Conservation (phyloP, 2,113 vertebrate genomes). For the Craseonycteris thonglongyai region DNA sequence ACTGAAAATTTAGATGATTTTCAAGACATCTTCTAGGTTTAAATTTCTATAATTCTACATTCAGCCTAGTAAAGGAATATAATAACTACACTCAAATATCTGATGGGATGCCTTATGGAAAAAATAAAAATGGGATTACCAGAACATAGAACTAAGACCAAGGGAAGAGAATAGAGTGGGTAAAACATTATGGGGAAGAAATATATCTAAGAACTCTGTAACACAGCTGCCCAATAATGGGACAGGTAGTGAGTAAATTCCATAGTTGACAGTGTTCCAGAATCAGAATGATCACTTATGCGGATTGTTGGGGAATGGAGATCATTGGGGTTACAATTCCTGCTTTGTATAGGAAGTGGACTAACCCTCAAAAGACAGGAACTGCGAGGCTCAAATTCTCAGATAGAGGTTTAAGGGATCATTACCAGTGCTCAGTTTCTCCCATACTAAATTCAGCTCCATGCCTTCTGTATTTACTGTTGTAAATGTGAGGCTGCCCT, state of each 20-base stretch:
- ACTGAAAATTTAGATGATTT: not conserved
- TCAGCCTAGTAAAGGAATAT: not conserved
- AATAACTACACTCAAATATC: not conserved
- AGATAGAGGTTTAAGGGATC: not conserved
- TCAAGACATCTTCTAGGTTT: not conserved
- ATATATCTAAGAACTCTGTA: conserved; percentile 1
- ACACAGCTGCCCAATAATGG: not conserved
- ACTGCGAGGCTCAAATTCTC: not conserved
- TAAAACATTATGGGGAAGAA: not conserved
- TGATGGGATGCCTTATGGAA: not conserved
- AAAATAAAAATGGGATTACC: not conserved
- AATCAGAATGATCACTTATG: not conserved
- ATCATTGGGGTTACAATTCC: not conserved
- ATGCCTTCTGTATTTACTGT: not conserved
- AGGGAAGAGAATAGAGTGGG: not conserved
- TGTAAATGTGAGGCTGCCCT: not conserved
- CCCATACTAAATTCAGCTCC: not conserved
- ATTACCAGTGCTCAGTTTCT: not conserved
- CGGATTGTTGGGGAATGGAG: not conserved
- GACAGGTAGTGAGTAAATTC: not conserved
- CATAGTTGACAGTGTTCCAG: not conserved
- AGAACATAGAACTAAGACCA: not conserved
- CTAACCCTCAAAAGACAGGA: not conserved
- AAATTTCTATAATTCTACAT: not conserved
- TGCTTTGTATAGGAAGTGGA: not conserved